phyloP scores from a whole-genome alignment of 2,113 vertebrate genomes.

The Thryonomys swinderianus region DNA sequence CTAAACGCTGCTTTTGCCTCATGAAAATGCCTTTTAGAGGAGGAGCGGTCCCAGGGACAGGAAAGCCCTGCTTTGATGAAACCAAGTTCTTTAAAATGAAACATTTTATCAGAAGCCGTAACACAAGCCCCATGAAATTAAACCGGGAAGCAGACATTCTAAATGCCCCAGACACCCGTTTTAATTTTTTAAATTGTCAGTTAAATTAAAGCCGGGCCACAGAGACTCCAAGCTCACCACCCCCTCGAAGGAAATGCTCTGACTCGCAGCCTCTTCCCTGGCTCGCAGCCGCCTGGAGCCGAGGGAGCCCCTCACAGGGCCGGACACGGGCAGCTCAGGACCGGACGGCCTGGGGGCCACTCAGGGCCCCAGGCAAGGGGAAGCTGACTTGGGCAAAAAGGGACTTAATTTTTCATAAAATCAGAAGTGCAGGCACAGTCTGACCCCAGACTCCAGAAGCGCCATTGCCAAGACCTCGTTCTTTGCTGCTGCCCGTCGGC shows the following conservation, averaged over 20 bases:
- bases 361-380: neutral
- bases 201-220: conserved; percentile 76
- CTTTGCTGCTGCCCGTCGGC: neutral
- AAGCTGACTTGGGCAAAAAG: neutral
- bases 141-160: conserved; percentile 63
- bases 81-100: conserved; percentile 73
- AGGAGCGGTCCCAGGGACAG: neutral
- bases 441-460: neutral
- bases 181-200: conserved; percentile 72
- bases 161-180: conserved; percentile 64
- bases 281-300: no score
- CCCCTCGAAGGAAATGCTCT: neutral
- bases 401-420: conserved; percentile 1
- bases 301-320: neutral
- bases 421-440: neutral
- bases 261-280: neutral
- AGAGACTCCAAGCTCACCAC: neutral
- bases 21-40: neutral
- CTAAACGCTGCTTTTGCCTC: conserved; percentile 32
- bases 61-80: conserved; percentile 67
- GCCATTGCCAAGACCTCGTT: neutral
- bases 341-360: neutral
- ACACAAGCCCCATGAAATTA: conserved; percentile 67
- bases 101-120: conserved; percentile 74
- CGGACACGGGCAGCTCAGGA: neutral